Conservation (phyloP, 2,888 invertebrate genomes). For the Dolichopus griseipennis region DNA sequence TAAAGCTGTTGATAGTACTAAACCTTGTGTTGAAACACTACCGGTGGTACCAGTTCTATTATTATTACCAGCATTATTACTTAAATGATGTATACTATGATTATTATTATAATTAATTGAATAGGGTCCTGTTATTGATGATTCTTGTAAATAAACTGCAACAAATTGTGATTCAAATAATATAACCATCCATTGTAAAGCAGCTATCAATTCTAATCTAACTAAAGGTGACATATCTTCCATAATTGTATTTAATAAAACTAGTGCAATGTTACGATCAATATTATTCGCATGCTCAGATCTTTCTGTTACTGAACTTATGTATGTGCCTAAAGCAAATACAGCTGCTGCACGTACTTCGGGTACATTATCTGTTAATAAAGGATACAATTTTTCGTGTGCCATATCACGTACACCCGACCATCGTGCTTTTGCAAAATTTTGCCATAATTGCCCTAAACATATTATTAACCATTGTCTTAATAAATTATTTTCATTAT, state of each 20-base stretch:
- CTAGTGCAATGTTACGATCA: slow-evolving; percentile 86
- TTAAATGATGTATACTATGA: slow-evolving; percentile 23
- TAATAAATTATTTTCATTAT: slow-evolving; percentile 57
- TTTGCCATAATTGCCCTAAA: slow-evolving; percentile 83
- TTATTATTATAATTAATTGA: slow-evolving; percentile 29
- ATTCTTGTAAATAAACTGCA: slow-evolving; percentile 60
- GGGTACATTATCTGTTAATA: slow-evolving; percentile 72
- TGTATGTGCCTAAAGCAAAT: slow-evolving; percentile 89
- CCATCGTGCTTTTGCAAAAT: slow-evolving; percentile 84
- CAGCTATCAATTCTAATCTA: slow-evolving; percentile 76
- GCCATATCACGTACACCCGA: slow-evolving; percentile 91
- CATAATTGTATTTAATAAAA: slow-evolving; percentile 65
- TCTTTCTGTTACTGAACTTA: slow-evolving; percentile 72
- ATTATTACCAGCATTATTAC: slow-evolving; percentile 15
- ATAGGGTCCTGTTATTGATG: slow-evolving; percentile 18
- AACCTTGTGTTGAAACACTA: background rate
- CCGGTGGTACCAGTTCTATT: background rate
- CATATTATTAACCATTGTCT: slow-evolving; percentile 88
- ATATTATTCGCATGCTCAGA: slow-evolving; percentile 90
- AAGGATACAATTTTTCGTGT: slow-evolving; percentile 84
- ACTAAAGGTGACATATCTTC: slow-evolving; percentile 84
- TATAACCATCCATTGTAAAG: slow-evolving; percentile 75
- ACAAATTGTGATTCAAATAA: slow-evolving; percentile 84
- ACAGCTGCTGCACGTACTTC: slow-evolving; percentile 92
- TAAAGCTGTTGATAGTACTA: background rate